Base-by-base conservation (phyloP, 2,888 invertebrate genomes). In the Nomada lathburiana region DNA sequence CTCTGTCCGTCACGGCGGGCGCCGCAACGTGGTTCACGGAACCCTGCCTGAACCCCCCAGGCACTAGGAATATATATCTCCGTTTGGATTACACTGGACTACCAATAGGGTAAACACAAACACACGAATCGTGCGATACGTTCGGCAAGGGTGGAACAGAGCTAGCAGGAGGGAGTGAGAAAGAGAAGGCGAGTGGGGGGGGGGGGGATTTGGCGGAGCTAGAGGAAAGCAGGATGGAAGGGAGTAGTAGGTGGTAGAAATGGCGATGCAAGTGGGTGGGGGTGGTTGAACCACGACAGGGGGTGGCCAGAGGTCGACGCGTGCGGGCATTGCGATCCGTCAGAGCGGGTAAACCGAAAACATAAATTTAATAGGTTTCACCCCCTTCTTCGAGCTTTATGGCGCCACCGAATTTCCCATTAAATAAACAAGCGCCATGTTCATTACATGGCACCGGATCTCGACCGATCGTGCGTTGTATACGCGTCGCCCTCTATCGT, bases 361-460 rank as follows among this genome's bases (percentile, higher is more conserved):
- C 93, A 93, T 93, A 94, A 94, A 94, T 93, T 93, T 93, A 92
- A 93, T 93, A 92, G 93, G 92, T 93, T 92, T 92, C 93, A 91
- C 88, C 88, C 85, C 88, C 91, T 91, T 91, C 93, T 91, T 92
- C 89, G 89, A 92, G 92, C 92, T 94, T 94, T 94, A 93, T 93
- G 93, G 93, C 92, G 92, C 93, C 92, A 91, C 93, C 93, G 92
- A 94, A 93, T 94, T 93, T 92, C 93, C 93, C 93, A 93, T 93
- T 93, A 93, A 94, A 94, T 93, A 93, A 94, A 94, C 93, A 93
- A 94, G 92, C 93, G 89, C 92, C 90, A 92, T 92, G 92, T 93
- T 93, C 92, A 93, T 93, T 93, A 92, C 92, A 85, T 90, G 86
- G 86, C 82, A 82, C 80, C 86, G 86, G 86, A 82, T 82, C 88